Conservation (phyloP, 2,797 vertebrate genomes). For the Dipus sagitta region DNA sequence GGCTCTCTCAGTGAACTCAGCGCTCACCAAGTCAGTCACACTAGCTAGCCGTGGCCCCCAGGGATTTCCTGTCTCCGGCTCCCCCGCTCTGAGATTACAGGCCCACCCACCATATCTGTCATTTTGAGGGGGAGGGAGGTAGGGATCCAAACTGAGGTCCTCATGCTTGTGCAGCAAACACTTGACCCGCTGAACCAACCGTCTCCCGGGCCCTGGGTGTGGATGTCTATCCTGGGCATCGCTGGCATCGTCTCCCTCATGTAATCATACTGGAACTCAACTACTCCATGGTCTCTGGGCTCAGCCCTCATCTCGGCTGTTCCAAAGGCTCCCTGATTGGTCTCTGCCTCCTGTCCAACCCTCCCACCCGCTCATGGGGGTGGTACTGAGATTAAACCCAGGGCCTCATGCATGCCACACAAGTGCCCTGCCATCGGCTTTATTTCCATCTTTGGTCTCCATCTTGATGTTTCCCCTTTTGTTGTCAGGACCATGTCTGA, state of each 20-base stretch:
- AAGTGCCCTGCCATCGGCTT: not conserved
- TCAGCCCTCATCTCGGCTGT: not conserved
- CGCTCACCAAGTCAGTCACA: too few relatives aligned
- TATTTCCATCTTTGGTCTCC: not conserved
- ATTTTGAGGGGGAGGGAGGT: too few relatives aligned
- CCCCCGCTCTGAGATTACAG: too few relatives aligned
- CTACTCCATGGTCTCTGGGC: not conserved
- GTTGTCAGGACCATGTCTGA: not conserved
- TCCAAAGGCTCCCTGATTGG: not conserved
- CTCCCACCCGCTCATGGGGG: not conserved
- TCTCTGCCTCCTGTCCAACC: not conserved
- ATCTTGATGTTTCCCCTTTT: not conserved
- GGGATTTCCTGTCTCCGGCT: too few relatives aligned
- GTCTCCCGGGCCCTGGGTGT: not conserved
- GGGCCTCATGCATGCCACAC: not conserved
- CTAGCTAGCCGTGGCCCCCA: too few relatives aligned
- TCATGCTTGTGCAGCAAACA: too few relatives aligned
- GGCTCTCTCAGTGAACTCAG: too few relatives aligned
- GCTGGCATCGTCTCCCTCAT: not conserved
- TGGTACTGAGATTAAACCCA: too few relatives aligned
- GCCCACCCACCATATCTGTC: too few relatives aligned
- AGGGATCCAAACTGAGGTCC: too few relatives aligned
- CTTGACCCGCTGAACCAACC: too few relatives aligned
- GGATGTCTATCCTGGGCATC: not conserved
- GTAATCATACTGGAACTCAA: not conserved